Evolutionary conservation across 2,797 vertebrate species (phyloP).

Genomic region (Poeciliopsis paucimaculata): DNA sequence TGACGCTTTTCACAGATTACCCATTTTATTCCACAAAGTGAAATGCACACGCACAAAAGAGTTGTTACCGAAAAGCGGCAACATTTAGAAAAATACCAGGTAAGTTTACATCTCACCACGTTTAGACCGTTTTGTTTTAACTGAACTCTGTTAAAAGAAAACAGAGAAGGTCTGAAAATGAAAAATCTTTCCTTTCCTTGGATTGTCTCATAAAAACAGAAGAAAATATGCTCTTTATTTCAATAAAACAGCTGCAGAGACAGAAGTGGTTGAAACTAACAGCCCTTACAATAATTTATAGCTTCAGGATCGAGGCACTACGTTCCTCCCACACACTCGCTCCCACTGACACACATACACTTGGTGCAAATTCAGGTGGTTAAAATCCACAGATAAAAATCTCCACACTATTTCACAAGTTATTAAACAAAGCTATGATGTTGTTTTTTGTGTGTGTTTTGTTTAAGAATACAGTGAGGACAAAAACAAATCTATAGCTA

Average conservation of each 20-base stretch:
- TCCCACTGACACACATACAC: slow-evolving; percentile 1
- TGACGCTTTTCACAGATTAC: not conserved
- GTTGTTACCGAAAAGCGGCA: slow-evolving; percentile 13
- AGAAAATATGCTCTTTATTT: not conserved
- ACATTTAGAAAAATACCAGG: not conserved
- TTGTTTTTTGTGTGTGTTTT: too few relatives aligned
- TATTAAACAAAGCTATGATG: slow-evolving; percentile 1
- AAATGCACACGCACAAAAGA: slow-evolving; percentile 1
- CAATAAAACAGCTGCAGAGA: not conserved
- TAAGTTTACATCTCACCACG: not conserved
- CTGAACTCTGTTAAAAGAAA: not conserved
- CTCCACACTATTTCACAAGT: slow-evolving; percentile 35
- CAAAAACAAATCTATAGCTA: slow-evolving; percentile 11
- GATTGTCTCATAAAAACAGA: slow-evolving; percentile 26
- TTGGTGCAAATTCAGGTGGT: slow-evolving; percentile 50
- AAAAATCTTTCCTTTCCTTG: not conserved
- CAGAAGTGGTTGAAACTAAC: slow-evolving; percentile 15
- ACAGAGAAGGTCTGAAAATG: not conserved
- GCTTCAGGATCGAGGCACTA: slow-evolving; percentile 63
- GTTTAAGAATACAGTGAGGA: slow-evolving; percentile 15
- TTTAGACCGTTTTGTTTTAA: not conserved
- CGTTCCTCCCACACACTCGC: slow-evolving; percentile 29
- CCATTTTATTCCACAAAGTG: slow-evolving; percentile 49
- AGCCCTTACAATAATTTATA: slow-evolving; percentile 50
- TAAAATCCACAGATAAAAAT: slow-evolving; percentile 43